Evolutionary conservation across 1,140 invertebrate species (phyloP), one percentile per base, ranked within the genome.

Genomic region (Drosophila truncata): DNA sequence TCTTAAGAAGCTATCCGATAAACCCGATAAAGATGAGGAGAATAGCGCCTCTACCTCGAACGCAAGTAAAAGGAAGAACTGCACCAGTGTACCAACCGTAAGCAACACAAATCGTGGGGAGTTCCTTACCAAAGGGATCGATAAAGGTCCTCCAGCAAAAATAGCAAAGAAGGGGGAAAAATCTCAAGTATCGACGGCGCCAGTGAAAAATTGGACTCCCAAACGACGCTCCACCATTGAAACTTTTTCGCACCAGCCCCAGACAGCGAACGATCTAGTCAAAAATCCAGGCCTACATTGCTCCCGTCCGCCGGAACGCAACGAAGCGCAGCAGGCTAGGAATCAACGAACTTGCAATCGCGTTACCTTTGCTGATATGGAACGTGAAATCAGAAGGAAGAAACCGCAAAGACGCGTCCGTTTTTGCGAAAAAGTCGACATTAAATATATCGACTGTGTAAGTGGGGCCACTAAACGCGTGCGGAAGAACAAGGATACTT

Each of bases 321-420:
- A 75, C 13, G 77, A 62, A 0, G 83, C 78, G 0, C 55, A 74
- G 49, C n/a, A 13, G 14, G 73, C 83, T 0, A 80, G 91, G 11
- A 82, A 61, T 49, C 65, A 62, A 49, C 65, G 84, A 5, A 91
- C 90, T 27, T 86, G 76, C 25, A 92, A 92, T 62, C 85, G 82
- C 5, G 82, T 88, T 1, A 88, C 63, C 23, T 92, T 92, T 61
- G 86, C 81, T 1, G 71, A 69, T 3, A 78, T 92, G 91, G 76
- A 92, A 6, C 62, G 18, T 5, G 14, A 52, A 18, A 79, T 11
- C 78, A 79, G 31, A 31, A 31, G 4, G 20, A 29, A 60, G 0
- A 77, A 61, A 16, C 23, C n/a, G 7, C n/a, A 25, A 16, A 65
- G 47, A 3, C 72, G 41, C 13, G 85, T 88, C 0, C 73, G 55